Base-by-base conservation (phyloP, 1,140 invertebrate genomes). In the Tribolium madens region DNA sequence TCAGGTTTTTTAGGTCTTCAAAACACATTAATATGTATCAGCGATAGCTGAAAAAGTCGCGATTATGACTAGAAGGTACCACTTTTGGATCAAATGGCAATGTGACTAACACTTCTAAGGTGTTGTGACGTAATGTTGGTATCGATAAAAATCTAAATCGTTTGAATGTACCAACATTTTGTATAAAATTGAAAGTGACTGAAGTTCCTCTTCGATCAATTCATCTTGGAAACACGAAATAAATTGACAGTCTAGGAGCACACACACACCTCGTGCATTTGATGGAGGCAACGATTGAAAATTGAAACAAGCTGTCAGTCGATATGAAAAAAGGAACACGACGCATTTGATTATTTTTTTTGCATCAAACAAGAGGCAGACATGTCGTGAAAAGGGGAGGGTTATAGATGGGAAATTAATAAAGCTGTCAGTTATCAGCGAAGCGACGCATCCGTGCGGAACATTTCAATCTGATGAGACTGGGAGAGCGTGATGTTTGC, bases 381-480 rank as follows among this genome's bases (percentile, higher is more conserved):
- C 85, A 84, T 84, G 83, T 82, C 80, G 78, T 84, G 86, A 73
- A 69, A 73, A 73, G 76, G 78, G 73, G 79, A 71, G 72, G 75
- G 64, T 81, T 74, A 76, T 81, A 77, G 82, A 81, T 88, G 88
- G 87, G 87, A 90, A 91, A 91, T 91, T 91, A 91, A 92, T 91
- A 92, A 91, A 91, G 90, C 89, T 90, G 90, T 91, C 90, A 91
- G 88, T 91, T 91, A 89, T 89, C 87, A 86, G 85, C 86, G 86
- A 46, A 60, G 72, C 71, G 50, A 68, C 31, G 77, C 84, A 81
- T 77, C 78, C 80, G 80, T 76, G 81, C 82, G 80, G 70, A 79
- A 79, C 79, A 76, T 77, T 81, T 81, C 81, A 81, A 82, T 82
- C 81, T 79, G 81, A 79, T 76, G 77, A 79, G 77, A 47, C 42